Evolutionary conservation across 2,888 invertebrate genomes (phyloP).

Genomic region (Coecobrya sp.): DNA sequence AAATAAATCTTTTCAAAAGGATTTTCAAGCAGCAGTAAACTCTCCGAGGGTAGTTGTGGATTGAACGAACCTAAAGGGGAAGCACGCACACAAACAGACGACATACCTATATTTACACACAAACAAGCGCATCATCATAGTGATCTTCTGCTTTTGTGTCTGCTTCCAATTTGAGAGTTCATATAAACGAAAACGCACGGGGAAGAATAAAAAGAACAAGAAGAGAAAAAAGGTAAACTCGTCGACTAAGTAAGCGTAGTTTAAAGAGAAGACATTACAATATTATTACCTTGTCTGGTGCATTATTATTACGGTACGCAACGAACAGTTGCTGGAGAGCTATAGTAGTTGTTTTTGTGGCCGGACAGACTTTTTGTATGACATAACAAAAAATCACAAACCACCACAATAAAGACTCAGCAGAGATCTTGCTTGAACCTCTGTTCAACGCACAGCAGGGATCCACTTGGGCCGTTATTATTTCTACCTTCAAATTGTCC

Average conservation of each 20-base stretch:
- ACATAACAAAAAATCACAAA: constrained; percentile 39
- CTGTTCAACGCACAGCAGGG: constrained; percentile 56
- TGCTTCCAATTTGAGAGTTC: background rate
- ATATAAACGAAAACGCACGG: constrained; percentile 8
- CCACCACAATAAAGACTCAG: constrained; percentile 56
- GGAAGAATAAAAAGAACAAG: background rate
- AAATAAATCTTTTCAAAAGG: constrained; percentile 77
- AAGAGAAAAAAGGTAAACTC: constrained; percentile 54
- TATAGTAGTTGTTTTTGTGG: constrained; percentile 1
- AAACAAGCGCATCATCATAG: constrained; percentile 44
- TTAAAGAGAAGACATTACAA: constrained; percentile 65
- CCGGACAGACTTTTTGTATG: constrained; percentile 47
- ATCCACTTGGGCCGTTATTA: constrained; percentile 61
- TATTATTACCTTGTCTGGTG: constrained; percentile 58
- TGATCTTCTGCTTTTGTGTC: constrained; percentile 7
- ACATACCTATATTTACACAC: constrained; percentile 53
- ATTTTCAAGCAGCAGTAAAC: constrained; percentile 35
- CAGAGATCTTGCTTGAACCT: constrained; percentile 51
- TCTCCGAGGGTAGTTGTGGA: constrained; percentile 51
- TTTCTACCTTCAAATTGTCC: background rate
- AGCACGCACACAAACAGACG: constrained; percentile 51
- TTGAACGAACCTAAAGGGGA: constrained; percentile 25
- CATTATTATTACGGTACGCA: constrained; percentile 30
- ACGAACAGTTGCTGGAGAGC: background rate
- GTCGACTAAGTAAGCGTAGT: constrained; percentile 45